Evolutionary conservation across 2,113 vertebrate species (phyloP), one percentile per base, ranked within the genome.

Genomic region (Fulica atra): DNA sequence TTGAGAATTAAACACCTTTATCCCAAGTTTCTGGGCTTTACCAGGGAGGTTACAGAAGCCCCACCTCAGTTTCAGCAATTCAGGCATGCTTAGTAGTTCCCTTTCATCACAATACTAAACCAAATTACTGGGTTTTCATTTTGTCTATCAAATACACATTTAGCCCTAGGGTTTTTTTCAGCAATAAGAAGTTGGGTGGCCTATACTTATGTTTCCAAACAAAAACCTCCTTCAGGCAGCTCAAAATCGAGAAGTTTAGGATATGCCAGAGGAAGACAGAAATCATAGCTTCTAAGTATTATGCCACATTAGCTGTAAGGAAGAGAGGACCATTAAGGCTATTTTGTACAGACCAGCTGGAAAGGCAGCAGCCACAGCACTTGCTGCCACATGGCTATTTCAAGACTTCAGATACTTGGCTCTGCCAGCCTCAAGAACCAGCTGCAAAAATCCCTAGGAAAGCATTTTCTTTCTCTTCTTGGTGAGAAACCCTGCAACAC

Each of bases 261-360:
- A 59, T 68, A 63, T 48, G 85, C 72, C 92, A 95, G 53, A 94
- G 80, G 76, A 93, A 94, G 88, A 70, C 42, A 95, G 92, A 96
- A 96, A 96, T 96, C 96, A 93, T 95, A 95, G 90, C 60, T 95
- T 96, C 82, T 92, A 90, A 93, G 82, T 88, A 60, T 57, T 88
- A 28, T 48, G 80, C 60, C 60, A 95, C 83, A 88, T 90, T 93
- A 93, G 72, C 60, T 6, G 3, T 69, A 82, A 85, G 74, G 72
- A 88, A 82, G 79, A 77, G 63, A 90, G 46, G 95, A 84, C 57
- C 73, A 31, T 88, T 86, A 60, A 2, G 4, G 84, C 71, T 93
- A 61, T 94, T 94, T 94, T 76, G 56, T 63, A 46, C 1, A 2
- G 88, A 76, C 66, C 73, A 89, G 57, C 81, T 89, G 87, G 78